Conservation (phyloP, 2,888 invertebrate species). For the Spilosoma lubricipeda region DNA sequence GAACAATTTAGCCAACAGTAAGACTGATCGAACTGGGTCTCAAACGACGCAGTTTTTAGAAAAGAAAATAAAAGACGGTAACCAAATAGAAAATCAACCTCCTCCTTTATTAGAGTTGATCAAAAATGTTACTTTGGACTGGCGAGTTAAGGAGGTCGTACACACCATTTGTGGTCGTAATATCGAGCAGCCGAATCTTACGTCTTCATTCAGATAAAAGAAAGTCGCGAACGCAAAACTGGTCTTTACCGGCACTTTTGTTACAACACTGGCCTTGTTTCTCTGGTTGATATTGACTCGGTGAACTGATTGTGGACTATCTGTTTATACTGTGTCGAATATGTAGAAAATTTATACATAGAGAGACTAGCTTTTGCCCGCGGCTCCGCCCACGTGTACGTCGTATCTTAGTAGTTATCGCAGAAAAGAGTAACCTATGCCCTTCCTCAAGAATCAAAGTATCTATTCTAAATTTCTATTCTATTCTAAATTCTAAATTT, state of each 20-base stretch:
- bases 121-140: neutral
- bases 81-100: too few species aligned
- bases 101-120: neutral
- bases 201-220: constrained; percentile 40
- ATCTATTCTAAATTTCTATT: too few species aligned
- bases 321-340: neutral
- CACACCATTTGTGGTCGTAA: neutral
- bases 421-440: too few species aligned
- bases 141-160: neutral
- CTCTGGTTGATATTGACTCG: constrained; percentile 9
- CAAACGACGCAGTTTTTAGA: too few species aligned
- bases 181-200: neutral
- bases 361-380: too few species aligned
- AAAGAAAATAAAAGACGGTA: too few species aligned
- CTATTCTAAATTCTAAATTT: too few species aligned
- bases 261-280: constrained; percentile 47
- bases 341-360: neutral
- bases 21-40: too few species aligned
- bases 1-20: too few species aligned
- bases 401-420: too few species aligned
- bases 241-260: constrained; percentile 29
- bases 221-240: constrained; percentile 33
- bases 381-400: too few species aligned
- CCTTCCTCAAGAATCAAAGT: too few species aligned
- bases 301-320: neutral